phyloP scores from a whole-genome alignment of 2,888 invertebrate genomes.

The Cephus pulcher region DNA sequence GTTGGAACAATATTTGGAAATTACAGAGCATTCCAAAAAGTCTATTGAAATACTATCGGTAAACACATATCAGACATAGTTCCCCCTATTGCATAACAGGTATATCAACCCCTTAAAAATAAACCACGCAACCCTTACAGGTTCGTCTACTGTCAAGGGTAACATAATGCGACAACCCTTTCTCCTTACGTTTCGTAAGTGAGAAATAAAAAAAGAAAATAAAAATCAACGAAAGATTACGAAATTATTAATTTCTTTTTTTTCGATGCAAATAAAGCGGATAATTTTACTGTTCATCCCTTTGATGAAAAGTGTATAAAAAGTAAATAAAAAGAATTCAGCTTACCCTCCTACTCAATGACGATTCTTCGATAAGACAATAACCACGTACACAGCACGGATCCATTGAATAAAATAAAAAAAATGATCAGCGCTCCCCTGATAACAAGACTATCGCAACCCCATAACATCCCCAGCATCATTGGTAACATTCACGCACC shows the following conservation, averaged over 20 bases:
- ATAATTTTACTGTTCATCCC: no score
- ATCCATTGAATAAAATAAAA: neutral
- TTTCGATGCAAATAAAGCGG: no score
- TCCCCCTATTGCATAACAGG: neutral
- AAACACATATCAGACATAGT: neutral
- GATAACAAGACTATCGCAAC: neutral
- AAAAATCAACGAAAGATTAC: neutral
- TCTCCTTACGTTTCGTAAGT: neutral
- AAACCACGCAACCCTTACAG: neutral
- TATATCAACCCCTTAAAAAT: neutral
- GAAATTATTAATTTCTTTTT: no score
- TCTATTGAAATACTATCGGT: neutral
- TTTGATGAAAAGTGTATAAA: no score
- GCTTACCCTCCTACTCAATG: neutral
- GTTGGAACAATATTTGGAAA: neutral
- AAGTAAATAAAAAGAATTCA: neutral
- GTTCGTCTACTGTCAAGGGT: neutral
- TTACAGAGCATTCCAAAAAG: neutral
- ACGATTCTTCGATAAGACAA: neutral
- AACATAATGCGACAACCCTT: neutral
- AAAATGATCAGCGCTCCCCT: neutral
- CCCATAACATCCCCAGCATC: neutral
- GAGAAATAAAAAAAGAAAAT: neutral
- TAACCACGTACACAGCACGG: neutral
- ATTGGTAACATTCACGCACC: neutral